A percentile compares a stretch with the other conserved stretches of the same genome.
These are phyloP conservation scores for Tenthredo livida DNA, from an alignment of 2,888 invertebrate genomes.

Conservation along the genomic window DNA sequence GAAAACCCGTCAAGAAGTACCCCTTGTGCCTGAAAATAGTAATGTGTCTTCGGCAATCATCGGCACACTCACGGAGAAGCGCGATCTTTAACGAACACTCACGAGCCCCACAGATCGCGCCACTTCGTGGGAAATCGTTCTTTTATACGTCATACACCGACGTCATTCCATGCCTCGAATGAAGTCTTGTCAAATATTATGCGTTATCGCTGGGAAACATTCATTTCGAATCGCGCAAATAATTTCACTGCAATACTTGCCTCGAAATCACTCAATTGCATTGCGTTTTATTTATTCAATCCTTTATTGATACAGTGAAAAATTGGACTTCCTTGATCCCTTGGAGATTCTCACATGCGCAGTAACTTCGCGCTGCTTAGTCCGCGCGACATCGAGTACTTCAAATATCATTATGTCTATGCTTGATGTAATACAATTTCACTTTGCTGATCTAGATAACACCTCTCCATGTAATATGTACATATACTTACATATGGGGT, in stretches of 20 bases:
- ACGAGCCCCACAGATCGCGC: slow-evolving; percentile 50
- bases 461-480: background rate
- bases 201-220: background rate
- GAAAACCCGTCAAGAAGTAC: slow-evolving; percentile 74
- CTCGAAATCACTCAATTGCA: background rate
- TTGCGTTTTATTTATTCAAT: background rate
- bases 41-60: slow-evolving; percentile 73
- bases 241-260: background rate
- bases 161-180: background rate
- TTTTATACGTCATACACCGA: slow-evolving; percentile 25
- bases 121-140: slow-evolving; percentile 38
- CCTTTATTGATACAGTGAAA: background rate
- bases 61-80: slow-evolving; percentile 60
- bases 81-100: slow-evolving; percentile 56
- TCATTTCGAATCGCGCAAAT: background rate
- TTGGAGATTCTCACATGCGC: slow-evolving; percentile 15
- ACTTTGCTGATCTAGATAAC: slow-evolving; percentile 25
- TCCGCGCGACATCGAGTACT: slow-evolving; percentile 24
- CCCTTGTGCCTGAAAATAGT: slow-evolving; percentile 76
- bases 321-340: background rate
- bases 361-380: background rate
- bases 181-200: background rate
- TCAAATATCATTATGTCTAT: slow-evolving; percentile 32
- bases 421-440: background rate
- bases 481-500: too few species aligned